phyloP scores from a whole-genome alignment of 2,113 vertebrate genomes.

The Callorhinus ursinus region DNA sequence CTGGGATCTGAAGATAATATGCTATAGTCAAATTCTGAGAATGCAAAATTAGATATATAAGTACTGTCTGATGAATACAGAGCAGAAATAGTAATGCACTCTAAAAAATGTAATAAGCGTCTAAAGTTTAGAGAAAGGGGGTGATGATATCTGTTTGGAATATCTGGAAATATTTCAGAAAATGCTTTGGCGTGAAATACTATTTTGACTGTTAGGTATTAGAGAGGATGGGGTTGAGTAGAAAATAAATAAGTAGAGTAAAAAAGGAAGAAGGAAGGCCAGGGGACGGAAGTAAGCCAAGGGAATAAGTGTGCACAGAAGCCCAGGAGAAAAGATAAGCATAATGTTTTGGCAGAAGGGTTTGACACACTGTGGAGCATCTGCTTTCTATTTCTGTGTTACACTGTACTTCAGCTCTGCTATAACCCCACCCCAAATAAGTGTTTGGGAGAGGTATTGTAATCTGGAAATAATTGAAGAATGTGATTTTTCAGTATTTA shows the following conservation, averaged over 20 bases:
- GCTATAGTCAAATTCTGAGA: neutral
- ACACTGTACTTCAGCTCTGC: neutral
- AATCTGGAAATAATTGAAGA: constrained; percentile 39
- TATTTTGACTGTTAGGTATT: neutral
- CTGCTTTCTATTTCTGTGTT: neutral
- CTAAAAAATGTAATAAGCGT: neutral
- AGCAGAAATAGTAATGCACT: neutral
- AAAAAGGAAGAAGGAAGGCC: neutral
- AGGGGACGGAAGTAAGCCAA: neutral
- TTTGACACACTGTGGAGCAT: neutral
- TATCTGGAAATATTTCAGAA: constrained; percentile 19
- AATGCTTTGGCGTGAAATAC: neutral
- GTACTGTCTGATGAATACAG: neutral
- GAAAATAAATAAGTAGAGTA: neutral
- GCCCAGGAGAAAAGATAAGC: neutral
- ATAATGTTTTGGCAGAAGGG: neutral
- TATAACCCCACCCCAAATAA: neutral
- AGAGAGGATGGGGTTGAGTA: neutral
- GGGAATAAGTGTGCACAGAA: neutral
- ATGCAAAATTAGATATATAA: neutral
- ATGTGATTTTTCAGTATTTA: neutral
- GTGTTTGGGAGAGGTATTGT: neutral
- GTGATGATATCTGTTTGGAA: neutral
- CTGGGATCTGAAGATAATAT: neutral
- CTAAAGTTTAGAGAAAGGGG: neutral